A percentile compares a stretch with the other conserved stretches of the same genome.
These are phyloP conservation scores for Adelognathus sp. DNA, from an alignment of 2,888 invertebrate genomes.

Conservation along the genomic window DNA sequence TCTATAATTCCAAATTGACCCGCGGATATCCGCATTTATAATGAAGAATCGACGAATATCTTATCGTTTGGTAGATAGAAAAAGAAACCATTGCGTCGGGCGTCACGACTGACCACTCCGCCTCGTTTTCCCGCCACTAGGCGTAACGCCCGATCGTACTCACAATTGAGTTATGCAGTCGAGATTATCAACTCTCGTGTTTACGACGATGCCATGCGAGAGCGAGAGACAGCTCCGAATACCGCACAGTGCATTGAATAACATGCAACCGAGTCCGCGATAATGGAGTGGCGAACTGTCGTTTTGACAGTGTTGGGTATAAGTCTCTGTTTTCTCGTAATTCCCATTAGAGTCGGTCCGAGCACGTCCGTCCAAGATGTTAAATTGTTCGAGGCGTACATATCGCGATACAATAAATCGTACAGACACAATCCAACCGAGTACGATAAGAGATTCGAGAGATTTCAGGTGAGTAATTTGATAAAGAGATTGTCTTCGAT, in stretches of 20 bases:
- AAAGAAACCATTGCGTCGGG: background rate
- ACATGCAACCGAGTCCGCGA: conserved; percentile 47
- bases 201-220: conserved; percentile 15
- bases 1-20: background rate
- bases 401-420: conserved; percentile 82
- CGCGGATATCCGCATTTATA: background rate
- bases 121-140: background rate
- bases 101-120: background rate
- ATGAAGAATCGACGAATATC: background rate
- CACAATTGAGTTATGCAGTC: conserved; percentile 52
- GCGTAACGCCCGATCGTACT: conserved; percentile 3
- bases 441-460: conserved; percentile 78
- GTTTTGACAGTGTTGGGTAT: conserved; percentile 75
- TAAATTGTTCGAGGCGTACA: conserved; percentile 81
- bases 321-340: conserved; percentile 80
- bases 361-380: conserved; percentile 70
- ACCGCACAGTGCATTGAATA: conserved; percentile 38
- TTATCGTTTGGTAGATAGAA: background rate
- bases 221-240: too few species aligned
- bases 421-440: conserved; percentile 81
- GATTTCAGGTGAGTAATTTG: conserved; percentile 79
- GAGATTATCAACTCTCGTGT: conserved; percentile 33
- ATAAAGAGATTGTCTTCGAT: too few species aligned
- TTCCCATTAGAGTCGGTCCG: conserved; percentile 81
- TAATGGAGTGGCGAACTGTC: conserved; percentile 79